Conservation (phyloP, 2,113 vertebrate genomes). For the Anguilla rostrata region DNA sequence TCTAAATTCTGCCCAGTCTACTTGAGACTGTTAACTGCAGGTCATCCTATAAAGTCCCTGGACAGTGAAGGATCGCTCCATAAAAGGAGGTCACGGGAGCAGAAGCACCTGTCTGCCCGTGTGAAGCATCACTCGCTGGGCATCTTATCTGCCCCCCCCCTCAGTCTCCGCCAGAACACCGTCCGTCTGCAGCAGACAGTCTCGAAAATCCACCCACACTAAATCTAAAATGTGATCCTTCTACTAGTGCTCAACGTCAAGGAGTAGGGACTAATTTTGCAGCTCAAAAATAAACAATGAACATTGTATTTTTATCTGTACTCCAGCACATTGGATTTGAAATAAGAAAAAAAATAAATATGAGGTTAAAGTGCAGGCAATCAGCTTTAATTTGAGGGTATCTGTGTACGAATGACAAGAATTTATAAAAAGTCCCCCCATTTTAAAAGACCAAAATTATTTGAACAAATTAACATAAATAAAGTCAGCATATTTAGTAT, state of each 20-base stretch:
- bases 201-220: neutral
- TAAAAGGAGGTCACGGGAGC: conserved; percentile 62
- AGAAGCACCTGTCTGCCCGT: conserved; percentile 45
- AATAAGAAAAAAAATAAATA: neutral
- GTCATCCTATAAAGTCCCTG: conserved; percentile 50
- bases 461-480: neutral
- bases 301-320: neutral
- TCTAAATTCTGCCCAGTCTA: conserved; percentile 40
- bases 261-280: neutral
- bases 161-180: neutral
- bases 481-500: no score
- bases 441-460: no score
- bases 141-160: neutral
- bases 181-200: no score
- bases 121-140: conserved; percentile 28
- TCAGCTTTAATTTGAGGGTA: no score
- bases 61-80: conserved; percentile 54
- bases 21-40: conserved; percentile 68
- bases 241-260: neutral
- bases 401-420: no score
- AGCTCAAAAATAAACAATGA: neutral
- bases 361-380: no score
- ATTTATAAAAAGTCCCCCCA: no score
- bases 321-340: no score
- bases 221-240: neutral